phyloP scores from a whole-genome alignment of 2,113 vertebrate species.

The Gallinago jamesoni region DNA sequence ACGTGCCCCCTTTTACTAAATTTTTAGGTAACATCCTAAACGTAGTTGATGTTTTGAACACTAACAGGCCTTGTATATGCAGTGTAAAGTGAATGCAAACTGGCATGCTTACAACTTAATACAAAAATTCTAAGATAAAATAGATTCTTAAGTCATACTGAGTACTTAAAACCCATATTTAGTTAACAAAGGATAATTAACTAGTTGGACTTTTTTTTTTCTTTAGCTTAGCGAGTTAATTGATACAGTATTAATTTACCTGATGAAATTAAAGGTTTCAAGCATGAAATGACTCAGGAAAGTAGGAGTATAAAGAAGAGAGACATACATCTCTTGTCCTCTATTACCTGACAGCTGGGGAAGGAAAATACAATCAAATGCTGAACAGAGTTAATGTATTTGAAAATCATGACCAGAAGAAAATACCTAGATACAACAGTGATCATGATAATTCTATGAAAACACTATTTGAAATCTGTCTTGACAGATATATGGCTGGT shows the following conservation, averaged over 20 bases:
- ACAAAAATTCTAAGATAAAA: neutral
- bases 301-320: neutral
- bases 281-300: neutral
- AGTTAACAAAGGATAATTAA: neutral
- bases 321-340: neutral
- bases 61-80: neutral
- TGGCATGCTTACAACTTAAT: neutral
- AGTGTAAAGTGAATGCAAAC: neutral
- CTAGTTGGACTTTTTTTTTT: neutral
- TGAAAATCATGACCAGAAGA: neutral
- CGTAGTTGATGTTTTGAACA: neutral
- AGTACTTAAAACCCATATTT: neutral
- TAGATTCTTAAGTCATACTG: neutral
- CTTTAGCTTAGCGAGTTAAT: neutral
- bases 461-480: neutral
- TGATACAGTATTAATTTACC: neutral
- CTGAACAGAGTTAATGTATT: neutral
- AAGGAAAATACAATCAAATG: neutral
- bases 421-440: neutral
- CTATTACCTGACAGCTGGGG: neutral
- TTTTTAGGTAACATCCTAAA: neutral
- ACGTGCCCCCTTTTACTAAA: neutral
- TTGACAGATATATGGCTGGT: conserved; percentile 84
- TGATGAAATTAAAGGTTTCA: neutral
- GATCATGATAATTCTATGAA: neutral